Base-by-base conservation (phyloP, 2,797 vertebrate genomes). In the Clarias platycephalus region DNA sequence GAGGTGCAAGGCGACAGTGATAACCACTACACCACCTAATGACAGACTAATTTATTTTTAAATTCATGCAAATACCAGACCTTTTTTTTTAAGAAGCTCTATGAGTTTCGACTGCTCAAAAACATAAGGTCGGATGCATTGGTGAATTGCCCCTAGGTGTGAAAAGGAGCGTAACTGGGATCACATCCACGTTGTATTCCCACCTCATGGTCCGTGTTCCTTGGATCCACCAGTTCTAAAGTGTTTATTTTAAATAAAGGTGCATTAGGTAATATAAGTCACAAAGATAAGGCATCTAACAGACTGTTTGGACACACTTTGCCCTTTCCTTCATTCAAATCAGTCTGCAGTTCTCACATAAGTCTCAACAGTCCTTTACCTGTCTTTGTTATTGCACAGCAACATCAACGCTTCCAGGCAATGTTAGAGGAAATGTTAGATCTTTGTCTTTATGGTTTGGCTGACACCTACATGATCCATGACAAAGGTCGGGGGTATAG, bases 401-500 rank as follows among this genome's bases (percentile, higher is more conserved):
- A 76, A 82, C 63, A 77, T 22, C 53, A 80, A 62, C 24, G 31
- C 76, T 84, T 81, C 76, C 71, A 84, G 74, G 58, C 20, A n/a
- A 18, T 44, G 44, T 10, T 44, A 12, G 28, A 22, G 22, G 53
- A 81, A 57, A 77, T 55, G 31, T 53, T 82, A 81, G 85, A 62
- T 75, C 44, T 44, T 44, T 37, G 31, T 71, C 58, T 87, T 84
- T 81, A 80, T 80, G 75, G 81, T 58, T 70, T 71, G 62, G 40
- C 66, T 82, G 82, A 82, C 79, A 85, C 72, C 84, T 80, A 79
- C 80, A 87, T 9, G 55, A 75, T 82, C 60, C 31, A 68, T 68
- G 28, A 80, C 83, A 85, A 79, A 82, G 74, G 81, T 55, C 72
- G 37, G 53, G 64, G 75, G 64, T n/a, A 34, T 68, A 62, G 16